Evolutionary conservation across 2,113 vertebrate genomes (phyloP).

Genomic region (Equus quagga): DNA sequence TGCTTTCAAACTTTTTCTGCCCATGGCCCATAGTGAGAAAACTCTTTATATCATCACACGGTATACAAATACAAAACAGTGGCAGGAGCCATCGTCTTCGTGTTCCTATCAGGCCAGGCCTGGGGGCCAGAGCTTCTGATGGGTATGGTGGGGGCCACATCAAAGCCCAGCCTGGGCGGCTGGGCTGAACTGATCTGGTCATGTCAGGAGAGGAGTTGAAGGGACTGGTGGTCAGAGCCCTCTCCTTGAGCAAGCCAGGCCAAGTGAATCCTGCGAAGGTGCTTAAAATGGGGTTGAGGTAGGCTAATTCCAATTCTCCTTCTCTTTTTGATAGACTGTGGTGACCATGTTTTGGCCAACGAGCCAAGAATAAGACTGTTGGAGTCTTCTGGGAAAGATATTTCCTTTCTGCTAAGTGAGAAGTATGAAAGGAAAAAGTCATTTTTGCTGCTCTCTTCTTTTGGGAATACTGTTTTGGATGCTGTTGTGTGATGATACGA

Average conservation of each 20-base stretch:
- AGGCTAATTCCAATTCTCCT: neutral
- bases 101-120: neutral
- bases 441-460: neutral
- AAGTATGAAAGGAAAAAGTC: neutral
- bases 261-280: neutral
- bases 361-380: neutral
- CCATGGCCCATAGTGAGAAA: neutral
- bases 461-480: neutral
- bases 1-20: neutral
- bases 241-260: neutral
- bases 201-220: neutral
- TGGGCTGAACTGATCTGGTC: neutral
- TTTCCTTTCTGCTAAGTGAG: neutral
- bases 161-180: neutral
- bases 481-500: neutral
- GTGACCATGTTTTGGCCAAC: neutral
- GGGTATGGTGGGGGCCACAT: too few species aligned
- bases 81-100: neutral
- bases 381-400: neutral
- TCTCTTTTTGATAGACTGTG: neutral
- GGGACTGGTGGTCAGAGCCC: neutral
- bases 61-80: neutral
- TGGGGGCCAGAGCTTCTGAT: neutral
- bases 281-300: neutral
- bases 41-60: neutral